phyloP scores from a whole-genome alignment of 2,113 vertebrate species.

The Channa maculata region DNA sequence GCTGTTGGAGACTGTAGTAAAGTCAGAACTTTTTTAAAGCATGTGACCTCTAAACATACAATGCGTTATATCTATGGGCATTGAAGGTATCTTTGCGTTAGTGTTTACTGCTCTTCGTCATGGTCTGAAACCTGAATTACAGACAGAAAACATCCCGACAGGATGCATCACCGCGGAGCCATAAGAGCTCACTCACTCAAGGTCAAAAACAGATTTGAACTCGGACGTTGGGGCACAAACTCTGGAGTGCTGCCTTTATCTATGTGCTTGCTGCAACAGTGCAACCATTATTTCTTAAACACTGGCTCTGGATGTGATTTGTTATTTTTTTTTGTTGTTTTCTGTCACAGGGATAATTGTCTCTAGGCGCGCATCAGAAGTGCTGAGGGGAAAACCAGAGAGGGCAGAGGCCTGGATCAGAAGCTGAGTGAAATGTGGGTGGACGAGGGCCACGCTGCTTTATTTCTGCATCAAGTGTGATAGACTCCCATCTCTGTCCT shows the following conservation, averaged over 20 bases:
- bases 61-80: constrained; percentile 2
- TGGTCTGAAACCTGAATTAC: constrained; percentile 38
- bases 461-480: constrained; percentile 3
- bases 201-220: constrained; percentile 67
- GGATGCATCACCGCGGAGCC: constrained; percentile 24
- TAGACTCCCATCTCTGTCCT: not conserved
- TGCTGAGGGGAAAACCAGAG: not conserved
- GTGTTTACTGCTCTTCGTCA: constrained; percentile 19
- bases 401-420: constrained; percentile 9
- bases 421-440: constrained; percentile 3
- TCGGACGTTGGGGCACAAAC: constrained; percentile 43
- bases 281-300: constrained; percentile 24
- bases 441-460: not conserved
- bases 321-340: not conserved
- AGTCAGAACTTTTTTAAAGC: not conserved
- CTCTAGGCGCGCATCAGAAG: not conserved
- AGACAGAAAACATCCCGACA: constrained; percentile 28
- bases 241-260: constrained; percentile 44
- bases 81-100: constrained; percentile 14
- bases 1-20: not conserved
- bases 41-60: constrained; percentile 25
- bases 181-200: constrained; percentile 52
- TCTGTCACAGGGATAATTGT: constrained; percentile 23
- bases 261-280: constrained; percentile 19
- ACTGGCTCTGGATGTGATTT: not conserved